Evolutionary conservation across 2,113 vertebrate species (phyloP).

Genomic region (Daubentonia madagascariensis): DNA sequence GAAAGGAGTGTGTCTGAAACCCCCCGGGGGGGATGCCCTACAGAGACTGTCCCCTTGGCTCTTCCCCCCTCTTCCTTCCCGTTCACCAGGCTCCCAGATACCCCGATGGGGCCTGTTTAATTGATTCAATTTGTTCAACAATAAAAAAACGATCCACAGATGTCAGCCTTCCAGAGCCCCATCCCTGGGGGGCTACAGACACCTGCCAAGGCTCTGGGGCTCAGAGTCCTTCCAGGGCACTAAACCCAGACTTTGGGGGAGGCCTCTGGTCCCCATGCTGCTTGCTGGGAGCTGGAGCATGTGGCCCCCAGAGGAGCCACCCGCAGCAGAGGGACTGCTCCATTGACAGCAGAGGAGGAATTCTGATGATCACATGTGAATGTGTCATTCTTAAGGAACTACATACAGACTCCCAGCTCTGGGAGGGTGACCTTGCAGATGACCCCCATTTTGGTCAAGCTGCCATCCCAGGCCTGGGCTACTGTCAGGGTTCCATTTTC

Average conservation of each 20-base stretch:
- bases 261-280: neutral
- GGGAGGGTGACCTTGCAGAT: neutral
- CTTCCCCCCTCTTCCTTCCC: neutral
- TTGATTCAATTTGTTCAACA: slow-evolving; percentile 65
- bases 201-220: slow-evolving; percentile 45
- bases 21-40: neutral
- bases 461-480: neutral
- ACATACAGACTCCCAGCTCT: neutral
- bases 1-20: neutral
- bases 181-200: slow-evolving; percentile 3
- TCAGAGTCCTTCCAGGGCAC: slow-evolving; percentile 2
- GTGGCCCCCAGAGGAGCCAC: neutral
- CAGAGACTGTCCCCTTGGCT: neutral
- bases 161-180: slow-evolving; percentile 17
- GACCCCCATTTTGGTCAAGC: neutral
- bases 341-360: rapidly evolving
- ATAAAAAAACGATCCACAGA: slow-evolving; percentile 42
- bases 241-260: neutral
- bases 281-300: neutral
- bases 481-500: neutral
- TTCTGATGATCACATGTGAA: neutral
- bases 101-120: slow-evolving; percentile 41
- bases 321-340: neutral
- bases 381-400: neutral
- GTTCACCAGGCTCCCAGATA: neutral